Base-by-base conservation (phyloP, 2,797 vertebrate genomes). In the Delichon dasypus region DNA sequence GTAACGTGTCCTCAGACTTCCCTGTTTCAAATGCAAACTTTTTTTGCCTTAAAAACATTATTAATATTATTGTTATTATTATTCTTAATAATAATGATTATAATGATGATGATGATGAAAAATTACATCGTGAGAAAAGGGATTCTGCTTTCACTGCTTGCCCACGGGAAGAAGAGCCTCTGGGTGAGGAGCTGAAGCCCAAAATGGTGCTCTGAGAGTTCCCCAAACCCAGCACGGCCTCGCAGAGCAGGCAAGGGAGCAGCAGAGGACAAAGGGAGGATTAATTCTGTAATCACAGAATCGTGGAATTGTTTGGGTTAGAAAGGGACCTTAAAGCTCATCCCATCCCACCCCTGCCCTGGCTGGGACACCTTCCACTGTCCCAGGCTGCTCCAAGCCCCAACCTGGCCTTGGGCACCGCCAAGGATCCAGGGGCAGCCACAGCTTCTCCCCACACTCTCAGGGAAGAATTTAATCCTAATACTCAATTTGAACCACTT, bases 41-140 rank as follows among this genome's bases (percentile, higher is more conserved):
- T 1, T 71, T 53, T 61, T 36, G 38, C 55, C 20, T 17, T 32
- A 25, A 16, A 67, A 79, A 42, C 40, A 42, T 42, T 16, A 42
- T 42, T 48, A 48, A 5, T 45, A 45, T 8, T 45, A 45, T 4
- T 45, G 20, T 5, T 45, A 47, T 6, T 23, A 13, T 13, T 26
- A 15, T 13, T 26, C 15, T 13, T 16, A 26, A 26, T 26, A 50
- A 26, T 32, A 20, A 11, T 36, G 9, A 10, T 8, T 15, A 30
- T 7, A 25, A 21, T 5, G 7, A 13, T 22, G 6, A 30, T 13
- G 10, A 30, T 8, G 16, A 50, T 14, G 20, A 19, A 5, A n/a
- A n/a, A 18, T 40, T 9, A 10, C 19, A 16, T 11, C 0, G 10
- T 30, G 7, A 70, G 20, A 11, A 60, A 11, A 30, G 2, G 4